Percentiles rank a stretch among this genome's conserved stretches.
These are phyloP conservation scores for Stomatorhinus walkeri DNA, from an alignment of 2,797 vertebrate genomes.

Conservation along the genomic window DNA sequence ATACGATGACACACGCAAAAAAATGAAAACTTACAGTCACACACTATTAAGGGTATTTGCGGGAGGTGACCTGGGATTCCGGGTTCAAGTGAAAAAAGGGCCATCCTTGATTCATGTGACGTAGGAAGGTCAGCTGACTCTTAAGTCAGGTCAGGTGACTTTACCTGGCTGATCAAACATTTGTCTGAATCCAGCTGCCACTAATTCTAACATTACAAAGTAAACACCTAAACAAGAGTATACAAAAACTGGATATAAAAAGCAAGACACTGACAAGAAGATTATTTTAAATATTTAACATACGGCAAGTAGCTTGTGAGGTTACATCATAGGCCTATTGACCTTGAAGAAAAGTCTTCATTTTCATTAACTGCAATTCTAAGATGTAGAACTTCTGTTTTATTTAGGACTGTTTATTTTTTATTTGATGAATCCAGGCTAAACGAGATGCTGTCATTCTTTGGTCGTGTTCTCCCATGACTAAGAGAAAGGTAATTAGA, in stretches of 20 bases:
- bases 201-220: background rate
- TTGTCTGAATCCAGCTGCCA: background rate
- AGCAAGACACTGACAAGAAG: background rate
- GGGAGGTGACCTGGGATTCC: background rate
- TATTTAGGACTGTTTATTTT: background rate
- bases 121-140: background rate
- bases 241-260: background rate
- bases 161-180: background rate
- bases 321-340: background rate
- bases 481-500: background rate
- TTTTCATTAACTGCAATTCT: background rate
- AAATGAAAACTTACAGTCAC: background rate
- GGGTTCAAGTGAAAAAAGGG: background rate
- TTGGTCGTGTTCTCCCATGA: background rate
- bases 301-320: background rate
- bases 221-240: background rate
- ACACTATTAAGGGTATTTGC: background rate
- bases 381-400: background rate
- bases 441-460: background rate
- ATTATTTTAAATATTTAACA: background rate
- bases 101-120: background rate
- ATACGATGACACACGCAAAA: background rate
- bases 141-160: background rate
- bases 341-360: background rate
- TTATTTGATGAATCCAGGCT: background rate